Percentiles rank a stretch among this genome's conserved stretches.
Evolutionary conservation across 2,113 vertebrate species (phyloP).

Genomic region (Chaenogobius annularis): DNA sequence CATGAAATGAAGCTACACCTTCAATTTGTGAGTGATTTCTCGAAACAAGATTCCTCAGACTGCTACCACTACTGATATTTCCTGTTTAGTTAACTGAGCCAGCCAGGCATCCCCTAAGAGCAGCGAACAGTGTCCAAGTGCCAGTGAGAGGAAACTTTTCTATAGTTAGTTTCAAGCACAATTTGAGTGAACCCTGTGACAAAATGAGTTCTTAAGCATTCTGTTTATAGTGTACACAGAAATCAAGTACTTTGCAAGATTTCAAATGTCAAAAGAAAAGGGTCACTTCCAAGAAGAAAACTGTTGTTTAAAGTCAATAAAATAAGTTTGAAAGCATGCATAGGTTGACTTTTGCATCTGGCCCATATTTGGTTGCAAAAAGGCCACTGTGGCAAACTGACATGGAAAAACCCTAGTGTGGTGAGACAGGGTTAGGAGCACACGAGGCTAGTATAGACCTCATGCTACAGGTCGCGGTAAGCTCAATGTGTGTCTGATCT

Average conservation of each 20-base stretch:
- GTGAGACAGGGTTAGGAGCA: conserved; percentile 18
- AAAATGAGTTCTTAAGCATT: conserved; percentile 51
- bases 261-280: neutral
- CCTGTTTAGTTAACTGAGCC: conserved; percentile 34
- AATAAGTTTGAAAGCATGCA: neutral
- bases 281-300: neutral
- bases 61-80: conserved; percentile 23
- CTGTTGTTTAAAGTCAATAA: neutral
- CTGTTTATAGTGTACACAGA: conserved; percentile 60
- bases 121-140: conserved; percentile 17
- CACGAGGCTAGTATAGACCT: conserved; percentile 12
- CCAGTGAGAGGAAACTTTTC: conserved; percentile 26
- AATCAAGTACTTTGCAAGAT: conserved; percentile 29
- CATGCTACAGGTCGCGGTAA: conserved; percentile 38
- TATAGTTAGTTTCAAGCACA: conserved; percentile 35
- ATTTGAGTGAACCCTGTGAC: conserved; percentile 21
- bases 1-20: conserved; percentile 31
- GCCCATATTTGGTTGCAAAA: neutral
- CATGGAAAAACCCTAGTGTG: conserved; percentile 8
- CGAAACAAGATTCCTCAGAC: conserved; percentile 13
- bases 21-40: conserved; percentile 8
- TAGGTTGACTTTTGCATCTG: neutral
- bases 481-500: conserved; percentile 35
- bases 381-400: conserved; percentile 1
- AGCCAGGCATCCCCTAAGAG: neutral